Conservation (phyloP, 1,140 invertebrate genomes). For the Oreohelix idahoensis region DNA sequence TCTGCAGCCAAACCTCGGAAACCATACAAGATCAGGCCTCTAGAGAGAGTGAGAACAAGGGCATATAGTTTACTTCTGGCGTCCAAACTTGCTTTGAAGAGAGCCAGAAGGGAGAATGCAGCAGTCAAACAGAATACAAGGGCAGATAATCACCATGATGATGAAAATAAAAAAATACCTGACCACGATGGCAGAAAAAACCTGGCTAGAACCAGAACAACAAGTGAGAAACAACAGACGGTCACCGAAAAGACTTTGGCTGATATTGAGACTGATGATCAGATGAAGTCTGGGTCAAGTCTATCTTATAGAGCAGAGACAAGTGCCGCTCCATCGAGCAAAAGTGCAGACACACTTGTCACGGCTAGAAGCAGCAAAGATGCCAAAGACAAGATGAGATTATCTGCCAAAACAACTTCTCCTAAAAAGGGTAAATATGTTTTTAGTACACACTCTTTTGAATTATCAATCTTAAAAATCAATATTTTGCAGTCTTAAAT, state of each 20-base stretch:
- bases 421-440: constrained; percentile 37
- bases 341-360: neutral
- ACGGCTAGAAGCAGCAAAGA: constrained; percentile 1
- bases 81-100: constrained; percentile 29
- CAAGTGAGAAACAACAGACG: neutral
- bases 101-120: constrained; percentile 20
- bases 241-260: neutral
- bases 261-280: neutral
- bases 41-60: constrained; percentile 37
- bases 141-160: neutral
- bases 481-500: too few relatives aligned
- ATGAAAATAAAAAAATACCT: neutral
- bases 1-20: neutral
- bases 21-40: constrained; percentile 31
- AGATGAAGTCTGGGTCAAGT: neutral
- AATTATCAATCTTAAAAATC: too few relatives aligned
- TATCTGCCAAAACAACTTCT: constrained; percentile 1
- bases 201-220: neutral
- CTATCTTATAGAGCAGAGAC: neutral
- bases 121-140: neutral
- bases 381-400: neutral
- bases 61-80: constrained; percentile 28
- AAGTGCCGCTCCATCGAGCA: neutral
- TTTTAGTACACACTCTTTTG: too few relatives aligned
- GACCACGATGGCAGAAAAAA: neutral